Percentiles rank a stretch among this genome's conserved stretches.
phyloP scores from a whole-genome alignment of 2,888 invertebrate species.

The Pachydiplax longipennis region DNA sequence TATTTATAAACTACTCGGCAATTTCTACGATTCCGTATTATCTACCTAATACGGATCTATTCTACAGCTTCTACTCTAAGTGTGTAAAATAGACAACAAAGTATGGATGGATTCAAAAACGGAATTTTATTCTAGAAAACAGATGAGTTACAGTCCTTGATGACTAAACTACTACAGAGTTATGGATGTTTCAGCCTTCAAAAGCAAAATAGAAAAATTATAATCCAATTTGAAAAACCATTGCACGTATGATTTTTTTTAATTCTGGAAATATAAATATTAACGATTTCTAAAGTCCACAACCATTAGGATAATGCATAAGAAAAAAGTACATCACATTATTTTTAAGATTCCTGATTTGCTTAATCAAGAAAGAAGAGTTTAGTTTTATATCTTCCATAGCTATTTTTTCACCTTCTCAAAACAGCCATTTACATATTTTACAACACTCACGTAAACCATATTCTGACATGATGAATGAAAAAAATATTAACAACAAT shows the following conservation, averaged over 20 bases:
- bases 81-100: slow-evolving; percentile 45
- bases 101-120: slow-evolving; percentile 44
- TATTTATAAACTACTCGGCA: slow-evolving; percentile 39
- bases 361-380: slow-evolving; percentile 31
- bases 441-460: slow-evolving; percentile 43
- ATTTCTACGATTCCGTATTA: slow-evolving; percentile 35
- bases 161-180: slow-evolving; percentile 45
- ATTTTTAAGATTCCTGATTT: slow-evolving; percentile 32
- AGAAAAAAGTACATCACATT: slow-evolving; percentile 42
- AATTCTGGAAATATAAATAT: slow-evolving; percentile 32
- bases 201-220: slow-evolving; percentile 41
- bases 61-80: slow-evolving; percentile 45
- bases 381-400: slow-evolving; percentile 32
- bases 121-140: slow-evolving; percentile 45
- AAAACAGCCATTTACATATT: slow-evolving; percentile 41
- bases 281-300: slow-evolving; percentile 41
- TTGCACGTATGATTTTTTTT: slow-evolving; percentile 35
- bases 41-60: slow-evolving; percentile 44
- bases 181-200: slow-evolving; percentile 44
- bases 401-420: slow-evolving; percentile 32
- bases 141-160: slow-evolving; percentile 45
- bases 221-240: slow-evolving; percentile 29
- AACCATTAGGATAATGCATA: slow-evolving; percentile 39
- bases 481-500: slow-evolving; percentile 44
- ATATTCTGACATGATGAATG: slow-evolving; percentile 42